These are phyloP conservation scores for Nomada goodeniana DNA, from an alignment of 2,888 invertebrate species.

Conservation along the genomic window DNA sequence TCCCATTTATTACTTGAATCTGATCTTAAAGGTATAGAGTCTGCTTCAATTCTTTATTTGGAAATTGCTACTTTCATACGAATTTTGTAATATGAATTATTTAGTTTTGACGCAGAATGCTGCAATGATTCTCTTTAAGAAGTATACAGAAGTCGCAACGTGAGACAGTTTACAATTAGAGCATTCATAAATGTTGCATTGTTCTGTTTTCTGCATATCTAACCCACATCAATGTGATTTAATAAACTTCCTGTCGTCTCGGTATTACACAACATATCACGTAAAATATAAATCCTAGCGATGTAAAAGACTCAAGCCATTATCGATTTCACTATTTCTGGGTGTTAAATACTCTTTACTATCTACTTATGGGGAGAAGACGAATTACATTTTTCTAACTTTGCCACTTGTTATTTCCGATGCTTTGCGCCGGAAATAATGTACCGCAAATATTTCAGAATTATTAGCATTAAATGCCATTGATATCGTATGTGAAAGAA, in stretches of 20 bases:
- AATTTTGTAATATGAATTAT: background rate
- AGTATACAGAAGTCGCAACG: conserved; percentile 14
- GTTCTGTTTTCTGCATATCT: conserved; percentile 23
- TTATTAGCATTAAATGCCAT: background rate
- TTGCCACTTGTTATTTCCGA: background rate
- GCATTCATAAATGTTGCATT: background rate
- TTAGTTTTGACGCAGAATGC: background rate
- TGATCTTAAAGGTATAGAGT: no score
- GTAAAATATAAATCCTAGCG: background rate
- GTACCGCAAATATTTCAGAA: background rate
- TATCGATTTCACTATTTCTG: background rate
- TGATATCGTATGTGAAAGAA: background rate
- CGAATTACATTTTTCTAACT: background rate
- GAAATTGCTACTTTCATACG: background rate
- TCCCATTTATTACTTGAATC: no score
- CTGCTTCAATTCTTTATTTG: no score
- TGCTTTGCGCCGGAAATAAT: no score
- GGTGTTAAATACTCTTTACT: background rate
- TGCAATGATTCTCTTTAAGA: background rate
- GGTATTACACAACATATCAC: conserved; percentile 6
- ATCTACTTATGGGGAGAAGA: background rate
- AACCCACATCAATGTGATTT: conserved; percentile 6
- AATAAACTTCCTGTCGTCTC: conserved; percentile 9
- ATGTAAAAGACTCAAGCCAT: background rate
- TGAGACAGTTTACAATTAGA: background rate